Base-by-base conservation (phyloP, 2,797 vertebrate genomes). In the Agapornis canus region DNA sequence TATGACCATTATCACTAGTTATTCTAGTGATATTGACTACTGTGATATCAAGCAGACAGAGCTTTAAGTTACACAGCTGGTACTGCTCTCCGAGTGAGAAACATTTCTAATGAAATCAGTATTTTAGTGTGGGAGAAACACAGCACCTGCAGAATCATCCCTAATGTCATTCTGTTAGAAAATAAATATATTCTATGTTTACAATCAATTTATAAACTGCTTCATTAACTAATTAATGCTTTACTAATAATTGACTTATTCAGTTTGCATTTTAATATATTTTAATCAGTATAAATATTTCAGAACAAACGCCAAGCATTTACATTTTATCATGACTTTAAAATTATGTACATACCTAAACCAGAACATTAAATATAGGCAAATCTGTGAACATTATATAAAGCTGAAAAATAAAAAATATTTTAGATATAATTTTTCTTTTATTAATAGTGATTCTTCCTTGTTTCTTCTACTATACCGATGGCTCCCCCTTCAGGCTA, bases 401-500 rank as follows among this genome's bases (percentile, higher is more conserved):
- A 45, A 65, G 5, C 11, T 56, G 81, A 56, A 59, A 40, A 52
- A 13, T 21, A 37, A 4, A 23, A 45, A 42, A 57, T 21, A n/a
- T 18, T 68, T 91, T 45, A 89, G 35, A 29, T 27, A 29, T 1
- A 8, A 5, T 25, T 68, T 68, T 86, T 22, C 7, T 73, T 59
- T 57, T 26, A 56, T 45, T 66, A 82, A 60, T 4, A 86, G 6
- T 0, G 2, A 23, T 13, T 59, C 18, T 66, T 18, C 35, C n/a
- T 60, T 86, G 48, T 37, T 68, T 47, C 35, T 93, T 95, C 54
- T 75, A 5, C 69, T 79, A 72, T 83, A 88, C 25, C 69, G 72
- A 83, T 35, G 79, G 94, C 94, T 96, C 93, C 95, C 94, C 95
- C 96, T 95, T 83, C 93, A 96, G 96, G 87, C 71, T 60, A 2